phyloP scores from a whole-genome alignment of 2,888 invertebrate genomes.

The Cremastobaeus sp. region DNA sequence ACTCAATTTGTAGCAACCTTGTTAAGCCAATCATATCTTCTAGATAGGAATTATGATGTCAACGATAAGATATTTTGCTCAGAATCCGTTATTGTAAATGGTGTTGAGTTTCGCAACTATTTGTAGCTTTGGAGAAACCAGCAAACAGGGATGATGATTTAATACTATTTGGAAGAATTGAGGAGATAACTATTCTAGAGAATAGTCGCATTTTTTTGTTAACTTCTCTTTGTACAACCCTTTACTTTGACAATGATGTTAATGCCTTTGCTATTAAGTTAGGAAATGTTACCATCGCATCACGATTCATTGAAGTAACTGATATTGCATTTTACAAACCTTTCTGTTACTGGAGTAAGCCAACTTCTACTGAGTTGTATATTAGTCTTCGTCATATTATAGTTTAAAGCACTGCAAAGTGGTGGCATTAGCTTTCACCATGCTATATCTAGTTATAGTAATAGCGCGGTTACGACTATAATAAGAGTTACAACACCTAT shows the following conservation, averaged over 20 bases:
- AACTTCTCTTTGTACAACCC: slow-evolving; percentile 33
- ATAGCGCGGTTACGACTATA: slow-evolving; percentile 7
- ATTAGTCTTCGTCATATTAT: slow-evolving; percentile 43
- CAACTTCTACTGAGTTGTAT: slow-evolving; percentile 20
- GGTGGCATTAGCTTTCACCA: no score
- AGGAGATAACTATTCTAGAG: slow-evolving; percentile 45
- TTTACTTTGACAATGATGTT: slow-evolving; percentile 51
- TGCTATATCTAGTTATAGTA: no score
- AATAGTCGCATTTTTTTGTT: slow-evolving; percentile 35
- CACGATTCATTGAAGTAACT: slow-evolving; percentile 3
- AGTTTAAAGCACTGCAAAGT: no score
- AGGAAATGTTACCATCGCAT: background rate
- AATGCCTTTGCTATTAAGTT: no score
- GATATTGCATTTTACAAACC: slow-evolving; percentile 24
- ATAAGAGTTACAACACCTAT: no score
- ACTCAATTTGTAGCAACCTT: slow-evolving; percentile 47
- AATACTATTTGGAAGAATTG: slow-evolving; percentile 42
- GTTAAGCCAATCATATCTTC: slow-evolving; percentile 15
- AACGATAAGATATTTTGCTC: slow-evolving; percentile 29
- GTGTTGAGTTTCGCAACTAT: slow-evolving; percentile 50
- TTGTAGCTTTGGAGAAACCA: slow-evolving; percentile 38
- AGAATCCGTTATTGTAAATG: slow-evolving; percentile 45
- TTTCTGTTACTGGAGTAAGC: slow-evolving; percentile 30
- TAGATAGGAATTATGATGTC: slow-evolving; percentile 23
- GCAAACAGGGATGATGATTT: slow-evolving; percentile 38